Evolutionary conservation across 2,797 vertebrate genomes (phyloP), one percentile per base, ranked within the genome.

Genomic region (Naso thynnoides): DNA sequence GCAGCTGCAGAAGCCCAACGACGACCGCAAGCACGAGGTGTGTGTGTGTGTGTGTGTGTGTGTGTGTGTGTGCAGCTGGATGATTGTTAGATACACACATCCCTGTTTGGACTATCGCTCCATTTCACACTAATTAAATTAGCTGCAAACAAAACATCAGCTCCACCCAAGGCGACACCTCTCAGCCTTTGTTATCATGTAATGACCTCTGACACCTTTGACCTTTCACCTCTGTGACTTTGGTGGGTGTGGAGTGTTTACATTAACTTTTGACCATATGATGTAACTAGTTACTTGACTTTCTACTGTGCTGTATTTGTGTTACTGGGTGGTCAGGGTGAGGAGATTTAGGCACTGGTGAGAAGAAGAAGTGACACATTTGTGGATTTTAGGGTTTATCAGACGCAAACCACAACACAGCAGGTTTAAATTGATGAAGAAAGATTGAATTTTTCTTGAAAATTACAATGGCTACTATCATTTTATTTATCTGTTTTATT

Each of bases 21-120:
- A 98, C 36, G 97, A 99, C 5, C 95, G 85, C 76, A 98, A 96
- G 83, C 95, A 96, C 27, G 98, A 99, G 97, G 98, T 99, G 39
- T 9, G 81, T 71, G 4, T 53, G 38, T 52, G 14, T 18, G 26
- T 31, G 58, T 24, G 2, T 8, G 41, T 19, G 14, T 39, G 38
- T 39, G 38, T 33, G 33, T 33, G 33, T 39, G 31, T 38, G 44
- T 49, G n/a, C 50, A 55, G 44, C 26, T 24, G 50, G 36, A 3
- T 38, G 38, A 52, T 56, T 24, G 13, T 8, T 5, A 73, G 47
- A 49, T 23, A 5, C 29, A 23, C 36, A 27, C 47, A 13, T 8
- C 14, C 4, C n/a, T 24, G 13, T 59, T 6, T 39, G 21, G 14
- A 29, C 23, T 16, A 6, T 5, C 16, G 10, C 45, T 84, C 62